Evolutionary conservation across 92 coral and sea anemone species (phyloP).

Genomic region (Actinostola sp.): DNA sequence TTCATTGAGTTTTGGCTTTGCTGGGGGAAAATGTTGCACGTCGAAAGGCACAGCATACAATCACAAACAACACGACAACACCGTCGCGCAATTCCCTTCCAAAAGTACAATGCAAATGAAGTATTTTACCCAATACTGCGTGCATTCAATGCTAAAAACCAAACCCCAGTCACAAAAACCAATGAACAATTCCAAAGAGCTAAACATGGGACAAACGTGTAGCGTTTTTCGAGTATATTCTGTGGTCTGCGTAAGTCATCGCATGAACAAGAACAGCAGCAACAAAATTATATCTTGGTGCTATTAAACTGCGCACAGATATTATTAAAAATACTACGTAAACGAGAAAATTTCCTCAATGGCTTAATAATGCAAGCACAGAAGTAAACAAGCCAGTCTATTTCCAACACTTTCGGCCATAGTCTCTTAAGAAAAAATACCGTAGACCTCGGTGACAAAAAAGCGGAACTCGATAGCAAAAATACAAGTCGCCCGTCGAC

Average conservation of each 20-base stretch:
- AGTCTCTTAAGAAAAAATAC: background rate
- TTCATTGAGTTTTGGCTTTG: conserved; percentile 34
- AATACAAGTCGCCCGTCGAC: background rate
- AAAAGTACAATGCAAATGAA: conserved; percentile 5
- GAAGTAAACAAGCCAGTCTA: background rate
- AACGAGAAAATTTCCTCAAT: background rate
- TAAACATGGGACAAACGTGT: background rate
- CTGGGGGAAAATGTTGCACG: background rate
- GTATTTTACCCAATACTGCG: background rate
- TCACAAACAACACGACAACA: background rate
- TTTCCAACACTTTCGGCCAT: background rate
- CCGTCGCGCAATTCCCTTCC: background rate
- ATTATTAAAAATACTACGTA: background rate
- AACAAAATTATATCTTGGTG: conserved; percentile 6
- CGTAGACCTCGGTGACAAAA: background rate
- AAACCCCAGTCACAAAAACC: background rate
- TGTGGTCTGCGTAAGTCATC: conserved; percentile 13
- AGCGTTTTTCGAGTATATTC: conserved; percentile 21
- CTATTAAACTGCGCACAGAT: background rate
- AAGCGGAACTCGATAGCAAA: background rate
- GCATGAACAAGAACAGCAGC: conserved; percentile 3
- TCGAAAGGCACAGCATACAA: background rate
- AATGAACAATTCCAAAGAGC: conserved; percentile 11
- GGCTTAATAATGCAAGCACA: background rate
- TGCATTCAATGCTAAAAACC: background rate